Base-by-base conservation (phyloP, 2,113 vertebrate species). In the Pelmatolapia mariae region DNA sequence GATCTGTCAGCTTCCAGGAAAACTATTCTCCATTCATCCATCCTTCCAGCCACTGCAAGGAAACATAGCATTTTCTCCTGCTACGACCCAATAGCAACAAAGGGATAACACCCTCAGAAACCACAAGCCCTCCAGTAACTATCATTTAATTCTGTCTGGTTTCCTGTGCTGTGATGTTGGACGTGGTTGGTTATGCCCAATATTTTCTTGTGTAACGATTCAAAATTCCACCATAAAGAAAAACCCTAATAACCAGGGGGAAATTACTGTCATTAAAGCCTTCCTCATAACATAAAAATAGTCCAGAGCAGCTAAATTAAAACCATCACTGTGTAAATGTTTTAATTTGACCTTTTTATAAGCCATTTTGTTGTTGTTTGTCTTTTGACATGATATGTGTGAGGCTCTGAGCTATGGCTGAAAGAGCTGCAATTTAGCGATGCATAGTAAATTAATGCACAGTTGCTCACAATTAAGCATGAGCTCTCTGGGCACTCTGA, bases 391-490 rank as follows among this genome's bases (percentile, higher is more conserved):
- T 36, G 43, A 76, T 68, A 79, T n/a, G 80, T 36, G 45, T 22
- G 24, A 38, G 36, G 81, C 87, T 91, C 53, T n/a, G 86, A 93
- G 90, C 92, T 33, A 57, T 8, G 40, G 84, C 79, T 85, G 66
- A 92, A 91, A 71, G 31, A 71, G 47, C 71, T 43, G 56, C 80
- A 90, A 93, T 92, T 89, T 88, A 92, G 81, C 47, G 18, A 66
- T 24, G 80, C 90, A 82, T 59, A 31, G 85, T 89, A 91, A 94
- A 95, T 93, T 61, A 94, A 91, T 88, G 85, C 18, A 31, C 91
- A 88, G 89, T 95, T 94, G 81, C 83, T 83, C 90, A 85, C 86
- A 66, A 95, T 95, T 91, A 95, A 86, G 87, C 91, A 83, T 73
- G 73, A 71, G 86, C 87, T 90, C 84, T 57, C 22, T 89, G 91